Evolutionary conservation across 1,140 invertebrate genomes (phyloP), one percentile per base, ranked within the genome.

Genomic region (Calephelis virginiensis): DNA sequence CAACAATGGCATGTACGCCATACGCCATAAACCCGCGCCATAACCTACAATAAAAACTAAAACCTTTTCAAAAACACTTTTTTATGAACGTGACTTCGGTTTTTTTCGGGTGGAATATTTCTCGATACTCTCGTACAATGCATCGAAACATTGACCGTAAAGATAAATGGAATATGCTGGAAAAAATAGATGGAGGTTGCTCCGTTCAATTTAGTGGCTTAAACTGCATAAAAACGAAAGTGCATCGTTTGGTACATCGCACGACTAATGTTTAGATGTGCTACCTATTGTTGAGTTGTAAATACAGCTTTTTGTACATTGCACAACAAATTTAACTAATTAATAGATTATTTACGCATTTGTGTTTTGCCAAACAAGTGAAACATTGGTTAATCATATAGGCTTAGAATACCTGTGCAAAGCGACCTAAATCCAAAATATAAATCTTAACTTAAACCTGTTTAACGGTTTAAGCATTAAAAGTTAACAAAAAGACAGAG

Each of bases 141-240:
- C 43, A 63, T 63, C 40, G 78, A 74, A 83, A 83, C 83, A 83
- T 72, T 83, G 84, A 83, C 82, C 79, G 69, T 74, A 69, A 79
- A 82, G 85, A 86, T 86, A 86, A 82, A 86, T 85, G 69, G 78
- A 78, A 80, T 79, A 75, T 78, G 71, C 65, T 76, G 62, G 72
- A 80, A 81, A 85, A 85, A 78, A 76, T 66, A 69, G 63, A 63
- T 68, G 68, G 67, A 69, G 66, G 71, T 72, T 68, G 72, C 68
- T 70, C 75, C 73, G 76, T 73, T 73, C 76, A 77, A 78, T 79
- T 81, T 77, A 74, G 69, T 72, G 67, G 48, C 49, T 59, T 59
- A 12, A 64, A 63, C 77, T 76, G 71, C 77, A 85, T 82, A 86
- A 88, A 86, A 88, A 86, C 83, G 81, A 86, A 84, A 85, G 85